Base-by-base conservation (phyloP, 2,113 vertebrate genomes). In the Crotalus viridis region DNA sequence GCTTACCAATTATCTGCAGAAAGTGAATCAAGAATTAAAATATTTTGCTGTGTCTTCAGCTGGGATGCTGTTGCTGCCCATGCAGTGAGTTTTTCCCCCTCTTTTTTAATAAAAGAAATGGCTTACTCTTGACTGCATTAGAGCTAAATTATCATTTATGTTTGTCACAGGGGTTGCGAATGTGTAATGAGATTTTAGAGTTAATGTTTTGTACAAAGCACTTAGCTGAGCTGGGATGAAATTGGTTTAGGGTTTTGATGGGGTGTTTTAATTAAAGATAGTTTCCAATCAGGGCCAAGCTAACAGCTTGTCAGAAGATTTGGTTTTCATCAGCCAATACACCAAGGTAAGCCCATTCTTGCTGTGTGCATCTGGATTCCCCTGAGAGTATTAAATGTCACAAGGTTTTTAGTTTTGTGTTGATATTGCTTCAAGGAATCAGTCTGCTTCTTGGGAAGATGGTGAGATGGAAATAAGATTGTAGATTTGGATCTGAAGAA, bases 241-340 rank as follows among this genome's bases (percentile, higher is more conserved):
- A 97, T 96, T 97, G 97, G 95, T 95, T 97, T 95, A 69, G 96
- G 95, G 96, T 96, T 97, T 96, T 96, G 97, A 96, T 95, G 96
- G 61, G 96, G 95, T 96, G 95, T 96, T 98, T 98, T 97, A 97
- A 97, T 98, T 98, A 98, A 97, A 97, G 97, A 97, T 95, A 96
- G 96, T 97, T 97, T 97, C 97, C 96, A 96, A 96, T 97, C 97
- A 97, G 96, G 94, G 93, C 93, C 52, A 8, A 96, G 96, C 85
- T 94, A 95, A 95, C 0, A 33, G 93, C 96, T 96, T 96, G 93
- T 97, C 92, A 93, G 94, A 95, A 97, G 94, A 93, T 94, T 96
- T 95, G 94, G 94, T 95, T 91, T 85, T 94, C 94, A 52, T 91
- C 52, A 94, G 93, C 96, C 81, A 74, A 69, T 92, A 93, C 92